Percentiles rank a stretch among this genome's conserved stretches.
phyloP scores from a whole-genome alignment of 2,113 vertebrate species.

The Anas platyrhynchos region DNA sequence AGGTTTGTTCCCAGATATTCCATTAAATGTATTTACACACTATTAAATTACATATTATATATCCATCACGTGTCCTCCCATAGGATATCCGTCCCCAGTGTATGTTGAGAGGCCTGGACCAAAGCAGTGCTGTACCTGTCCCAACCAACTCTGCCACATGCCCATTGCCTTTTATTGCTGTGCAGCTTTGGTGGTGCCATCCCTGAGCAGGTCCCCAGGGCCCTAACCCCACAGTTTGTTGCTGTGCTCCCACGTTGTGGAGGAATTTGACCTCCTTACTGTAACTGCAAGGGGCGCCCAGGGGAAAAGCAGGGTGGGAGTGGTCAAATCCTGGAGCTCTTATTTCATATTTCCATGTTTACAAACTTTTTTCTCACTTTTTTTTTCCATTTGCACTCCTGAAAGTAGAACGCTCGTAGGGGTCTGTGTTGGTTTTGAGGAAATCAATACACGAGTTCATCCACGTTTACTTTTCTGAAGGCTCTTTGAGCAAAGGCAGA shows the following conservation, averaged over 20 bases:
- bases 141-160: neutral
- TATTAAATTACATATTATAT: accelerated
- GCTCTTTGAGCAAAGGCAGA: neutral
- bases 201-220: neutral
- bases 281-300: neutral
- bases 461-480: accelerated
- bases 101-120: neutral
- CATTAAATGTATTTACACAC: neutral
- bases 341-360: neutral
- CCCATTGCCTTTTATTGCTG: neutral
- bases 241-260: accelerated
- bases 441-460: neutral
- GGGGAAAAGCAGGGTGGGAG: neutral
- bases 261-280: neutral
- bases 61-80: neutral
- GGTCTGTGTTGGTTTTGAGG: neutral
- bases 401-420: neutral
- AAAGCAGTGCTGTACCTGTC: accelerated
- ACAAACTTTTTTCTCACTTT: neutral
- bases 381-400: neutral
- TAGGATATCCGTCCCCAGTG: accelerated
- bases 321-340: neutral
- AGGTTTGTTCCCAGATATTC: neutral
- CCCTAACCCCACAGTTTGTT: accelerated
- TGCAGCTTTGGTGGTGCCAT: accelerated